A percentile compares a stretch with the other conserved stretches of the same genome.
Evolutionary conservation across 2,888 invertebrate species (phyloP).

Genomic region (Empis stercorea): DNA sequence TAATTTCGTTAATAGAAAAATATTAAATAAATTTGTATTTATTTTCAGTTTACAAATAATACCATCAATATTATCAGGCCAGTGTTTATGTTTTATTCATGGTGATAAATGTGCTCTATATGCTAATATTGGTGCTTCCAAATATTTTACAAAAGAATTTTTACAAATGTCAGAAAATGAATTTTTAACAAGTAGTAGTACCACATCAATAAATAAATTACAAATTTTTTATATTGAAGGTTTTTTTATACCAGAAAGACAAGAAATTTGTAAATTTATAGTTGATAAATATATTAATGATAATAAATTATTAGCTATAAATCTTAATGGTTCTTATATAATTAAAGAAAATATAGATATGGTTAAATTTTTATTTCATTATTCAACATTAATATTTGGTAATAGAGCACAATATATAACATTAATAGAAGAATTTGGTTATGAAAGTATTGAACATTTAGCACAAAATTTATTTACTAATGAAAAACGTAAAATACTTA

Average conservation of each 20-base stretch:
- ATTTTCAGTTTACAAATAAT: constrained; percentile 24
- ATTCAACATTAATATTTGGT: constrained; percentile 42
- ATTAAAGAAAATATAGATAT: constrained; percentile 32
- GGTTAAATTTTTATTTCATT: constrained; percentile 35
- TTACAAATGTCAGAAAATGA: constrained; percentile 19
- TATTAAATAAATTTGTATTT: too few species aligned
- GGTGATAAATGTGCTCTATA: constrained; percentile 37
- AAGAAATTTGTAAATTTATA: constrained; percentile 35
- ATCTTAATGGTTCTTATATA: constrained; percentile 44
- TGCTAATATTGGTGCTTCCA: constrained; percentile 44
- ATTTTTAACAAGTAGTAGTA: too few species aligned
- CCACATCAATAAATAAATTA: constrained; percentile 25
- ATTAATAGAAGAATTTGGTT: constrained; percentile 25
- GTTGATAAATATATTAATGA: constrained; percentile 32
- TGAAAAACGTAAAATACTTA: constrained; percentile 34
- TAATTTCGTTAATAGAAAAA: not conserved
- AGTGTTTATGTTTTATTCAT: constrained; percentile 39
- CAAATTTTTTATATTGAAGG: constrained; percentile 43
- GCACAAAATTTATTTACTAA: constrained; percentile 15
- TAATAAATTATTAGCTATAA: constrained; percentile 37
- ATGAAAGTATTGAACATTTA: constrained; percentile 15
- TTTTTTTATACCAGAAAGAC: constrained; percentile 42
- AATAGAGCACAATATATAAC: constrained; percentile 42
- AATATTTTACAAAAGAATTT: constrained; percentile 29
- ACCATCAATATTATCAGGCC: constrained; percentile 37